Percentiles rank a stretch among this genome's conserved stretches.
Conservation (phyloP, 2,113 vertebrate genomes). For the Thalassarche chlororhynchos region DNA sequence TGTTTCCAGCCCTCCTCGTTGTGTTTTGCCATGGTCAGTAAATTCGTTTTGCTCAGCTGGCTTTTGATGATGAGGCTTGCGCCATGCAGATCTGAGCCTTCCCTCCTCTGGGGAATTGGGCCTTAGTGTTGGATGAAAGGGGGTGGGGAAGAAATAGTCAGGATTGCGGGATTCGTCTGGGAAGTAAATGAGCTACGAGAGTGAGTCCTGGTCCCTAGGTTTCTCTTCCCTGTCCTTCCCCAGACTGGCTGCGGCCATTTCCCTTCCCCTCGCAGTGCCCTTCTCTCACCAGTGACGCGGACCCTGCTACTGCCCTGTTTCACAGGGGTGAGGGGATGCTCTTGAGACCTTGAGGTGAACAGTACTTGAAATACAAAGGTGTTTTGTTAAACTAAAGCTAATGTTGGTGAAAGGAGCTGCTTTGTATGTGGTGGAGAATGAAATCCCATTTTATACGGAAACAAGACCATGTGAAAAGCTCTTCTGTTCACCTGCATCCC, state of each 20-base stretch:
- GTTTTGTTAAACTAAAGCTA: neutral
- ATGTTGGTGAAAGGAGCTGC: neutral
- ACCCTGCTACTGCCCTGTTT: neutral
- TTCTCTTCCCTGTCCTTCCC: neutral
- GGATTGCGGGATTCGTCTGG: neutral
- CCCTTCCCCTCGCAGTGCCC: neutral
- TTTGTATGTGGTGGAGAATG: rapidly evolving
- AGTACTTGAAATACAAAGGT: neutral
- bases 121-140: neutral
- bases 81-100: neutral
- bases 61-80: neutral
- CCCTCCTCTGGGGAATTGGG: neutral
- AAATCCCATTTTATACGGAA: neutral
- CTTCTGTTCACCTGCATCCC: neutral
- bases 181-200: neutral
- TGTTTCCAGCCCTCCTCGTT: neutral
- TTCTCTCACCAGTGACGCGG: rapidly evolving
- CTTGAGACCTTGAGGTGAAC: neutral
- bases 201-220: neutral
- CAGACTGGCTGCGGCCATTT: neutral
- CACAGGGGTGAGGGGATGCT: neutral
- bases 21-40: neutral
- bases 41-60: neutral
- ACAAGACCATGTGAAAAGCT: neutral
- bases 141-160: neutral